Conservation (phyloP, 2,797 vertebrate species). For the Ctenopoma kingsleyae region DNA sequence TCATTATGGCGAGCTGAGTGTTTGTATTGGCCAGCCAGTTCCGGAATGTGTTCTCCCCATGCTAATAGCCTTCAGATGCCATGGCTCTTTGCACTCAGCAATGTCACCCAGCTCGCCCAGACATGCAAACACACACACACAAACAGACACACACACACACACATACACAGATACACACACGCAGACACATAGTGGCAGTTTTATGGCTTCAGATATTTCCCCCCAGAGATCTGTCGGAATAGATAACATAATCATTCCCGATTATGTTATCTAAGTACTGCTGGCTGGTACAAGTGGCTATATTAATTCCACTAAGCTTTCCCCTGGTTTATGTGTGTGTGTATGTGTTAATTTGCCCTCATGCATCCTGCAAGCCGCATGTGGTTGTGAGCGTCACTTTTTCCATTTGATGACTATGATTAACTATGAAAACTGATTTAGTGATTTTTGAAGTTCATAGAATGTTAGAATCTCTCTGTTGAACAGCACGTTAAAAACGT, state of each 20-base stretch:
- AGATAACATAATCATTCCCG: constrained; percentile 73
- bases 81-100: constrained; percentile 79
- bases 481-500: no score
- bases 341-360: constrained; percentile 20
- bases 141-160: constrained; percentile 1
- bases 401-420: neutral
- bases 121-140: constrained; percentile 33
- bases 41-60: constrained; percentile 82
- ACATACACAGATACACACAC: neutral
- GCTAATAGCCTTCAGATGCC: constrained; percentile 84
- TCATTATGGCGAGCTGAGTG: constrained; percentile 79
- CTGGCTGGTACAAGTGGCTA: constrained; percentile 54
- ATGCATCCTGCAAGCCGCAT: constrained; percentile 11
- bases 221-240: constrained; percentile 72
- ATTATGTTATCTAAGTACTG: constrained; percentile 34
- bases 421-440: no score
- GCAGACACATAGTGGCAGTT: constrained; percentile 47
- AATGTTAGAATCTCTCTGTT: no score
- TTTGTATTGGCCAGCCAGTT: constrained; percentile 82
- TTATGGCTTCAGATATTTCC: constrained; percentile 72
- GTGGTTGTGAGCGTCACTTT: constrained; percentile 6
- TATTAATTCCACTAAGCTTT: constrained; percentile 47
- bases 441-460: no score
- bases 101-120: constrained; percentile 62
- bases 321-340: constrained; percentile 20